Evolutionary conservation across 2,888 invertebrate species (phyloP).

Genomic region (Dyspetes luteomarginatus): DNA sequence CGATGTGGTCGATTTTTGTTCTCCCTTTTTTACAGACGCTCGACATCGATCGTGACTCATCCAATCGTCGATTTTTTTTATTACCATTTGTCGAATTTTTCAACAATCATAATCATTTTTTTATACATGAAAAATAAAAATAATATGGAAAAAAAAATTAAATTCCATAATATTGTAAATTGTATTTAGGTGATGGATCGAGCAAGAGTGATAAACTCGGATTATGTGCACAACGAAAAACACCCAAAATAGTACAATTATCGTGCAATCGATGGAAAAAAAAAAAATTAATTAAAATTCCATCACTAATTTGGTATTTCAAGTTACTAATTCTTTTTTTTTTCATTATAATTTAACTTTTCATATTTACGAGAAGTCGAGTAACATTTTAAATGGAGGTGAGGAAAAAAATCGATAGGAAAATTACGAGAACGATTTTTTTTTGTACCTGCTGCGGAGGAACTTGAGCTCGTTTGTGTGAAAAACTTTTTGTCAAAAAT

Average conservation of each 20-base stretch:
- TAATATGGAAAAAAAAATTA: neutral
- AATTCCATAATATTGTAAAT: neutral
- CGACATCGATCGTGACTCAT: slow-evolving; percentile 32
- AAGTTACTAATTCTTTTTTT: neutral
- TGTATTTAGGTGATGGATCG: neutral
- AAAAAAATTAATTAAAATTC: neutral
- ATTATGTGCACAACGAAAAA: slow-evolving; percentile 6
- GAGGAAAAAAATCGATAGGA: slow-evolving; percentile 48
- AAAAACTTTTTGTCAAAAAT: neutral
- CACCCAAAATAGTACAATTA: slow-evolving; percentile 36
- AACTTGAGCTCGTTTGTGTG: neutral
- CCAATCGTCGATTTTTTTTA: neutral
- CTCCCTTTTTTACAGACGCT: slow-evolving; percentile 18
- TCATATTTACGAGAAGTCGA: neutral
- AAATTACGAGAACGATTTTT: slow-evolving; percentile 46
- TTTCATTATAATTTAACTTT: neutral
- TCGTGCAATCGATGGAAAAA: slow-evolving; percentile 1
- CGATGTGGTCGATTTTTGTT: neutral
- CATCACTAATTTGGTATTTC: slow-evolving; percentile 20
- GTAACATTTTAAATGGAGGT: neutral
- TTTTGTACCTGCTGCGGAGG: neutral
- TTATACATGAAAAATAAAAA: neutral
- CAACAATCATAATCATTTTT: neutral
- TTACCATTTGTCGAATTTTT: slow-evolving; percentile 8
- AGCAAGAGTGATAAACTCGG: neutral